A percentile compares a stretch with the other conserved stretches of the same genome.
These are phyloP conservation scores for Coenobita brevimanus DNA, from an alignment of 1,140 invertebrate species.

Conservation along the genomic window DNA sequence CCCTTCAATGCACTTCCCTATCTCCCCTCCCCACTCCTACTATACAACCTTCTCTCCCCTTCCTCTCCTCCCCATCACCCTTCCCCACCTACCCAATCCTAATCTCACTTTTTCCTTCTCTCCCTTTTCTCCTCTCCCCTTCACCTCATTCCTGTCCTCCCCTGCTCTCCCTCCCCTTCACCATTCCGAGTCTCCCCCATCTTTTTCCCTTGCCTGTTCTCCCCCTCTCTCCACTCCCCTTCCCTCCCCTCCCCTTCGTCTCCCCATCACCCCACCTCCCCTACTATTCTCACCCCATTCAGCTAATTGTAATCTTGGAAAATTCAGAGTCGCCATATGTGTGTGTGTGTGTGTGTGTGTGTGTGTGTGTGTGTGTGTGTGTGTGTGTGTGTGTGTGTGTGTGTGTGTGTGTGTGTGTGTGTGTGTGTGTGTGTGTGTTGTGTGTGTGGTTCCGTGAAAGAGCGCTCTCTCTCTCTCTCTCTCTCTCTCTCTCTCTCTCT, in stretches of 20 bases:
- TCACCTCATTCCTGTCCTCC: background rate
- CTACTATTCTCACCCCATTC: too few species aligned
- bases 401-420: conserved; percentile 29
- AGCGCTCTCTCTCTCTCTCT: too few species aligned
- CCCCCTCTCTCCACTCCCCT: background rate
- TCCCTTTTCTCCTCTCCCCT: background rate
- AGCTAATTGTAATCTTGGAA: too few species aligned
- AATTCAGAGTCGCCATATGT: background rate
- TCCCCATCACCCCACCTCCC: too few species aligned
- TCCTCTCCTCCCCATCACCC: background rate
- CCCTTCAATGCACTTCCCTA: too few species aligned
- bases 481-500: too few species aligned
- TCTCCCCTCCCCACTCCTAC: too few species aligned
- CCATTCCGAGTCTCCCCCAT: background rate
- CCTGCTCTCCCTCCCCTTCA: background rate
- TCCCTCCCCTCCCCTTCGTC: too few species aligned
- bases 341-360: conserved; percentile 19
- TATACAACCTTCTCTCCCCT: too few species aligned
- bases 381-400: conserved; percentile 36
- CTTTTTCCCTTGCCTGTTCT: background rate
- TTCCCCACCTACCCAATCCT: background rate
- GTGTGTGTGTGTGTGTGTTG: too few species aligned
- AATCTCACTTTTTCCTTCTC: background rate
- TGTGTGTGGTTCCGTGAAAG: too few species aligned
- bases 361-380: conserved; percentile 30